phyloP scores from a whole-genome alignment of 2,113 vertebrate species.

The Equus przewalskii region DNA sequence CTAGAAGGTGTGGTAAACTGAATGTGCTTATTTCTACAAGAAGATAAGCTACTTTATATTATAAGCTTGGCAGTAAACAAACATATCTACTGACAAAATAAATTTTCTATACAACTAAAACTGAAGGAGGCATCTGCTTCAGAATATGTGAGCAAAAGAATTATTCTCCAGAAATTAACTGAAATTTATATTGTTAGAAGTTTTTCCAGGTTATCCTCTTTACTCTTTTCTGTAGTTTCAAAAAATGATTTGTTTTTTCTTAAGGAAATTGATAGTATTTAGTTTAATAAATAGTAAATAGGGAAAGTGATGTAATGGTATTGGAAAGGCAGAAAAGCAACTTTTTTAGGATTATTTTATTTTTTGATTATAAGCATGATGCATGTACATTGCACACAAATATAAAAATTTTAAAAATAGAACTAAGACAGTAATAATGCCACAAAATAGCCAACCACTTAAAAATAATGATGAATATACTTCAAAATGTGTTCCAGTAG shows the following conservation, averaged over 20 bases:
- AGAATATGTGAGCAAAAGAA: not conserved
- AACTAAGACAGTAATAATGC: not conserved
- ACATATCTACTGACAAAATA: conserved; percentile 57
- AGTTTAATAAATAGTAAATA: not conserved
- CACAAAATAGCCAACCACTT: not conserved
- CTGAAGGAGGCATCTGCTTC: not conserved
- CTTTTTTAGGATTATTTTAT: not conserved
- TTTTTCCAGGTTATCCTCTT: not conserved
- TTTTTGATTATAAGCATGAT: not conserved
- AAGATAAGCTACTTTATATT: conserved; percentile 65
- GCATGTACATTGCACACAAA: not conserved
- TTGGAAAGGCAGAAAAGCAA: not conserved
- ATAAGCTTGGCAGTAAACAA: conserved; percentile 45
- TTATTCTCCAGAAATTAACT: conserved; percentile 46
- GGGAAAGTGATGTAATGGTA: not conserved
- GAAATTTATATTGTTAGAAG: conserved; percentile 22
- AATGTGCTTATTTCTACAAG: conserved; percentile 62
- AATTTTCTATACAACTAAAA: conserved; percentile 60
- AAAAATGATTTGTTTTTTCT: not conserved
- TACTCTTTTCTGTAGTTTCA: not conserved
- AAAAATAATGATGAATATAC: not conserved
- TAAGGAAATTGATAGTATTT: not conserved
- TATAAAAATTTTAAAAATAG: not conserved
- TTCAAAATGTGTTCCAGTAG: not conserved
- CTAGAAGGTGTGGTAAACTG: conserved; percentile 18